Evolutionary conservation across 2,888 invertebrate genomes (phyloP).

Genomic region (Choristoneura rosaceana): DNA sequence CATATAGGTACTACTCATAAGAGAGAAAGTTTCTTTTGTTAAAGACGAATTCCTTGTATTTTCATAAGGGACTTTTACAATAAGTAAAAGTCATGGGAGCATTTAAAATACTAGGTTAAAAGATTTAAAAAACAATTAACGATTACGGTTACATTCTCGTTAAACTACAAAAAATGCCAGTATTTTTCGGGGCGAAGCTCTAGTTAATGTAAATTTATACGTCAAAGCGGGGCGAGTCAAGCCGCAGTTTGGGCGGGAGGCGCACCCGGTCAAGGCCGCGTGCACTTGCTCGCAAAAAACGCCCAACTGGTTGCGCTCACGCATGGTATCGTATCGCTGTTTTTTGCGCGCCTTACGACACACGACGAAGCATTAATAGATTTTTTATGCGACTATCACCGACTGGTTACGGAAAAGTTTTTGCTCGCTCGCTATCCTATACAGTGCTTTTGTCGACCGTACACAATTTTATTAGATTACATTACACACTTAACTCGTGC

Average conservation of each 20-base stretch:
- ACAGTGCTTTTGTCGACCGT: constrained; percentile 3
- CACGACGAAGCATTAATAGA: constrained; percentile 56
- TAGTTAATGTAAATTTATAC: neutral
- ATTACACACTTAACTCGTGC: neutral
- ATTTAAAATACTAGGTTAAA: no score
- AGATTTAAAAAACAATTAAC: no score
- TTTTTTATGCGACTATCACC: constrained; percentile 45
- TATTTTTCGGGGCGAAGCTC: no score
- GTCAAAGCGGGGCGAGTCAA: constrained; percentile 49
- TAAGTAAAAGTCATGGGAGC: no score
- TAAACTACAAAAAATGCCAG: no score
- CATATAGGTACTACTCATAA: no score
- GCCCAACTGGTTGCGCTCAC: constrained; percentile 73
- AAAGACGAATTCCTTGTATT: no score
- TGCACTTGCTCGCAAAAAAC: constrained; percentile 79
- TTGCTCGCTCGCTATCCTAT: constrained; percentile 11
- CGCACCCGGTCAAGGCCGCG: constrained; percentile 79
- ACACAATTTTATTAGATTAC: constrained; percentile 4
- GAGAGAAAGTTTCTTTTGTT: no score
- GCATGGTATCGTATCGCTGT: constrained; percentile 62
- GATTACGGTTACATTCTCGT: no score
- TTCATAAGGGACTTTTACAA: no score
- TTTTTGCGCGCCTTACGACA: constrained; percentile 50
- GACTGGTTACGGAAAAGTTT: constrained; percentile 25
- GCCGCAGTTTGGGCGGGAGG: constrained; percentile 63